Evolutionary conservation across 2,888 invertebrate species (phyloP).

Genomic region (Hirtodrosophila alboralis): DNA sequence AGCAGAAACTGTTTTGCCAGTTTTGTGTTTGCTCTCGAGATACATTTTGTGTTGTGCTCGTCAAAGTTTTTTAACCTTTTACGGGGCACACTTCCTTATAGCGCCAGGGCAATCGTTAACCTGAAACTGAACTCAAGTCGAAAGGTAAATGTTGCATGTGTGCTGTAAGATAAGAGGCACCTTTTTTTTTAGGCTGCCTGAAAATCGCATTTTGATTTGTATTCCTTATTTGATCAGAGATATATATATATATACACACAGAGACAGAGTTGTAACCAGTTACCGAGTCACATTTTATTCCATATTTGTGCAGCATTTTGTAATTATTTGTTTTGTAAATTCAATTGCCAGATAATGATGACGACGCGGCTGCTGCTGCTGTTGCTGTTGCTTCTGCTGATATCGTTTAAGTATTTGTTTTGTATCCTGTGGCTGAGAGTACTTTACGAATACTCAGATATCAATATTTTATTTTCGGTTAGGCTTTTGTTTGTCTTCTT

Average conservation of each 20-base stretch:
- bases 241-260: too few relatives aligned
- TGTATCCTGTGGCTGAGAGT: slow-evolving; percentile 3
- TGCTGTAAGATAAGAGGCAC: slow-evolving; percentile 60
- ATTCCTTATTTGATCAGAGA: slow-evolving; percentile 82
- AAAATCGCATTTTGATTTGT: slow-evolving; percentile 83
- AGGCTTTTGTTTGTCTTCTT: slow-evolving; percentile 39
- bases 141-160: slow-evolving; percentile 68
- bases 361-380: slow-evolving; percentile 25
- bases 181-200: slow-evolving; percentile 67
- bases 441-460: slow-evolving; percentile 15
- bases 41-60: slow-evolving; percentile 68
- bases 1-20: slow-evolving; percentile 59
- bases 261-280: slow-evolving; percentile 10
- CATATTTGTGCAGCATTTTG: slow-evolving; percentile 64
- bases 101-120: slow-evolving; percentile 43
- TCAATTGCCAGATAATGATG: slow-evolving; percentile 83
- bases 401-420: slow-evolving; percentile 6
- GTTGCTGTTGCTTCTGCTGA: neutral
- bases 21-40: slow-evolving; percentile 72
- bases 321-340: slow-evolving; percentile 82
- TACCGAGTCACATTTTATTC: slow-evolving; percentile 50
- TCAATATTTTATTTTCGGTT: slow-evolving; percentile 58
- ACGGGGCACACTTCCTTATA: slow-evolving; percentile 41
- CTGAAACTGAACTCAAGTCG: slow-evolving; percentile 22
- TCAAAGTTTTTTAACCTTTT: slow-evolving; percentile 74